Conservation (phyloP, 2,113 vertebrate genomes). For the Aphyosemion australe region DNA sequence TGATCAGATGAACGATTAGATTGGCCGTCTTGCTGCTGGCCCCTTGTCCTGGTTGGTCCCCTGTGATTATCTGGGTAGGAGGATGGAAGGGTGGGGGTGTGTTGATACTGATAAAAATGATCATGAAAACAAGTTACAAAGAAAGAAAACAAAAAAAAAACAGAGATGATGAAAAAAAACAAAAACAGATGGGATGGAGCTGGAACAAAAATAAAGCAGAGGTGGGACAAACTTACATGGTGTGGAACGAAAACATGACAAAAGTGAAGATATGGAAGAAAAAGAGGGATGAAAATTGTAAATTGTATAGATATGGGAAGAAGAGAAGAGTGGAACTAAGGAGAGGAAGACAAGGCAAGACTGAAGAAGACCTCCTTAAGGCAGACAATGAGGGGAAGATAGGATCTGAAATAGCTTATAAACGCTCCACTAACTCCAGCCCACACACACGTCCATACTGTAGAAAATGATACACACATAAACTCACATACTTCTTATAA, state of each 20-base stretch:
- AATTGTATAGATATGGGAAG: constrained; percentile 14
- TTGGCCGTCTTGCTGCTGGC: constrained; percentile 60
- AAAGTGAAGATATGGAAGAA: constrained; percentile 8
- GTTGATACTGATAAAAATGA: constrained; percentile 47
- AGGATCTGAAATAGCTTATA: constrained; percentile 75
- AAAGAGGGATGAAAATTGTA: constrained; percentile 2
- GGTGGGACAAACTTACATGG: too few relatives aligned
- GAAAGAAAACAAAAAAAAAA: constrained; percentile 26
- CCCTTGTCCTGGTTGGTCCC: constrained; percentile 66
- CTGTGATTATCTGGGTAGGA: constrained; percentile 62
- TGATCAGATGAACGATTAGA: constrained; percentile 79
- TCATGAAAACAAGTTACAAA: constrained; percentile 42
- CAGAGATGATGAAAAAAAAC: neutral
- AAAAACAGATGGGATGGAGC: constrained; percentile 10
- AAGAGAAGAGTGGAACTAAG: constrained; percentile 30
- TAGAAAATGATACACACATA: constrained; percentile 29
- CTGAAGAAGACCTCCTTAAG: constrained; percentile 56
- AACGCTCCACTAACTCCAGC: constrained; percentile 66
- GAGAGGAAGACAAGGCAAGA: constrained; percentile 35
- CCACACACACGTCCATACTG: constrained; percentile 50
- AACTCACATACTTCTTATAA: constrained; percentile 21
- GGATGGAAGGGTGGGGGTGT: constrained; percentile 28
- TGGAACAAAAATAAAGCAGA: constrained; percentile 3
- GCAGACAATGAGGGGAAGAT: constrained; percentile 69
- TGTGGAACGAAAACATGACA: neutral